Evolutionary conservation across 2,113 vertebrate genomes (phyloP), one percentile per base, ranked within the genome.

Genomic region (Neodontobutis hainanensis): DNA sequence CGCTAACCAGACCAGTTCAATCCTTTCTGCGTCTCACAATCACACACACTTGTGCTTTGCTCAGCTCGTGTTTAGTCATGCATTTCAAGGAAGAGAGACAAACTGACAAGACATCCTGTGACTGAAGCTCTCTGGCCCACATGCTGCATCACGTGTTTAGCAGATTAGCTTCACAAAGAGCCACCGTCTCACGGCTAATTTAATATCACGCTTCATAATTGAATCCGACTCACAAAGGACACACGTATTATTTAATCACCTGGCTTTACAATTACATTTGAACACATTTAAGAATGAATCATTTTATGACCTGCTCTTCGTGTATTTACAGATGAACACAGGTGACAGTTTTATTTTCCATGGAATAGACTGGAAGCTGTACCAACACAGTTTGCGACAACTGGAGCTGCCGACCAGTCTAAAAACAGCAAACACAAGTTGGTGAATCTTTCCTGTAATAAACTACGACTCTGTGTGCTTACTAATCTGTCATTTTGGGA

Each of bases 371-470:
- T 53, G 6, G 32, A 53, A 6, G 51, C 51, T 35, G 6, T 27
- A 11, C 48, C 16, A 27, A 32, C 48, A 1, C 19, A 27, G 19
- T 27, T 32, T 27, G 8, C 27, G 48, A 27, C 32, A 53, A 35
- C 51, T 53, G 27, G 14, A 6, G 32, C n/a, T n/a, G n/a, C n/a
- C n/a, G n/a, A n/a, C n/a, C n/a, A n/a, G 11, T 35, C 32, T 11
- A 68, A 52, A 67, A 61, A 55, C 8, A 65, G 8, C 57, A 27
- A 27, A 27, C 3, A 44, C 12, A 44, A 56, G 10, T 65, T 4
- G 50, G 35, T 67, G 55, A 76, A 73, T 68, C 55, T 63, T 6
- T 59, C 66, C 64, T 65, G 56, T 70, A 70, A 87, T 70, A 70
- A n/a, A 80, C 62, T 64, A 48, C 12, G 34, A 60, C 27, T 56